phyloP scores from a whole-genome alignment of 2,797 vertebrate species.

The Neosilurus mollespiculum region DNA sequence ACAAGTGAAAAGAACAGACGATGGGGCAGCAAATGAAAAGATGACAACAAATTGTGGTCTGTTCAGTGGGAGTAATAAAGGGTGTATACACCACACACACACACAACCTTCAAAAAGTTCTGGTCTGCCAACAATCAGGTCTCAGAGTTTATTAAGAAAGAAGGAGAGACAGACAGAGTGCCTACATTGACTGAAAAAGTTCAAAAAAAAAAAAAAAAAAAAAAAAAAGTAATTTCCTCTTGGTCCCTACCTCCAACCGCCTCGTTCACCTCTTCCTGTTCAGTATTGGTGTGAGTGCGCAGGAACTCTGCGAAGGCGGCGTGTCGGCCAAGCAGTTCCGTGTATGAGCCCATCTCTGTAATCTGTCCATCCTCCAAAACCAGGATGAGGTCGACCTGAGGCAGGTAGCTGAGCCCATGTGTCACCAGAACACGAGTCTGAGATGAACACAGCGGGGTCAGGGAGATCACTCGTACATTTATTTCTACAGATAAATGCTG shows the following conservation, averaged over 20 bases:
- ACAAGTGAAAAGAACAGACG: not conserved
- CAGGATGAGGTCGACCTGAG: constrained; percentile 84
- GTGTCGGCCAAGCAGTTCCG: constrained; percentile 80
- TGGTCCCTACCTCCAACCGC: constrained; percentile 65
- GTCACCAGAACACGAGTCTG: constrained; percentile 85
- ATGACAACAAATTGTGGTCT: not conserved
- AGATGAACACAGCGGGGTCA: constrained; percentile 51
- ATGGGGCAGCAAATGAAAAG: not conserved
- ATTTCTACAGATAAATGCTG: not conserved
- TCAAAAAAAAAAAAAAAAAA: no score
- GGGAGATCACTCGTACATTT: not conserved
- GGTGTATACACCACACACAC: not conserved
- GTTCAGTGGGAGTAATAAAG: not conserved
- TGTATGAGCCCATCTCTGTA: constrained; percentile 90
- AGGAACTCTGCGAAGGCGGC: constrained; percentile 82
- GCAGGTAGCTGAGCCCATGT: constrained; percentile 86
- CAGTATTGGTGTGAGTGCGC: constrained; percentile 78
- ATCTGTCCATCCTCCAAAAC: constrained; percentile 90
- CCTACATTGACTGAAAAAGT: no score
- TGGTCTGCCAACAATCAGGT: not conserved
- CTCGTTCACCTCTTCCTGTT: constrained; percentile 67
- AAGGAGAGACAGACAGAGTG: no score
- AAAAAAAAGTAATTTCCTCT: no score
- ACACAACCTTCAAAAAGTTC: not conserved
- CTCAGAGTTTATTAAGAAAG: not conserved